phyloP scores from a whole-genome alignment of 2,888 invertebrate genomes.

The Drosophila niveifrons region DNA sequence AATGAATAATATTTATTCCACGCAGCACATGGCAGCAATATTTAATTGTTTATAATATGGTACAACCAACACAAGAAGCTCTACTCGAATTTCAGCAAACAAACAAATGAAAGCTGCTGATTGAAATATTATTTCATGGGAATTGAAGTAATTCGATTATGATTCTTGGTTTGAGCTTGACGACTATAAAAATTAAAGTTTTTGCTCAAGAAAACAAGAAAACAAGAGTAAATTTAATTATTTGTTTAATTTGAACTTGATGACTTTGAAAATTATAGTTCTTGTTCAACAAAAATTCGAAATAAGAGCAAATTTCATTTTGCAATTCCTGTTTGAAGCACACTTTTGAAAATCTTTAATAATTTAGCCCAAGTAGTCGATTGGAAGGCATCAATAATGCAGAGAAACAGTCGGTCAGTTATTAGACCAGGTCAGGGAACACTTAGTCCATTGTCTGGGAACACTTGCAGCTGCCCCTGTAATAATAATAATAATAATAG shows the following conservation, averaged over 20 bases:
- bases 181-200: no score
- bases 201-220: no score
- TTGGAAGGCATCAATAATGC: conserved; percentile 5
- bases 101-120: not conserved
- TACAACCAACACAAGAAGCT: no score
- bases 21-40: not conserved
- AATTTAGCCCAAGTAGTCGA: not conserved
- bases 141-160: not conserved
- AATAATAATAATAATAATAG: no score
- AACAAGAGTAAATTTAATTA: no score
- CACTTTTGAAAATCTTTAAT: no score
- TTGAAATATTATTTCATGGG: not conserved
- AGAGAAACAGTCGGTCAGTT: not conserved
- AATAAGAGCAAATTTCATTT: no score
- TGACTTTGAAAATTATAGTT: no score
- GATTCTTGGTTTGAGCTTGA: not conserved
- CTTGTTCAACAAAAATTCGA: no score
- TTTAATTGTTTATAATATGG: not conserved
- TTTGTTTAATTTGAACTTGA: no score
- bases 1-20: not conserved
- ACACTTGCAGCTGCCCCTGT: conserved; percentile 7
- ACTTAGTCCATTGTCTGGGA: conserved; percentile 10
- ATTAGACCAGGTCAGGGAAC: conserved; percentile 25
- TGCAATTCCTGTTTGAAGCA: no score
- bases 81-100: not conserved